Base-by-base conservation (phyloP, 2,113 vertebrate species). In the Corapipo altera region DNA sequence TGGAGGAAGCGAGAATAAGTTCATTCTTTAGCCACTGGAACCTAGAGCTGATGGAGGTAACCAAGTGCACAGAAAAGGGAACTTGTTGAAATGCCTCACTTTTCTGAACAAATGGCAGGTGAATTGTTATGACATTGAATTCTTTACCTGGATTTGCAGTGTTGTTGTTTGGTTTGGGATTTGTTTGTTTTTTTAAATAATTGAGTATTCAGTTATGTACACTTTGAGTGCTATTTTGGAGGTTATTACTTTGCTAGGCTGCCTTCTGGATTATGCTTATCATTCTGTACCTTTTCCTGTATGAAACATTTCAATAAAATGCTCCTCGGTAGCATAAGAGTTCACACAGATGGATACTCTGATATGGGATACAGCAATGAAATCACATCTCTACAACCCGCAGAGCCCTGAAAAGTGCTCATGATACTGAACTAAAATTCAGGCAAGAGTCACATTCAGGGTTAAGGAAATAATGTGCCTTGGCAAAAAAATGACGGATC, bases 171-270 rank as follows among this genome's bases (percentile, higher is more conserved):
- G 2, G 5, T 30, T 43, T 35, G 8, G 1, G 3, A 20, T 83
- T 48, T 70, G 4, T 0, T 1, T 30, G 0, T 2, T 33, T 71
- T 86, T 72, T 72, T 4, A 2, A 72, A 30, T 32, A 41, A 57
- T 37, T 15, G 51, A 9, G 8, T 74, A 58, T 26, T 88, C 44
- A 41, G 41, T 12, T 51, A 55, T 69, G 16, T 58, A 24, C 4
- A 37, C 7, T 92, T 62, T 46, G 30, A 77, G 62, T 20, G 26
- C 26, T 51, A 27, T 70, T 90, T 62, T 32, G 58, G 69, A 70
- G 43, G 7, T 74, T 83, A n/a, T 70, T 74, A 39, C 11, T 93
- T 71, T 62, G 15, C 23, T 88, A 27, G 20, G 9, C 30, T 70
- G 33, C 46, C 7, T 70, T 86, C 69, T 77, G 51, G 21, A 33